phyloP scores from a whole-genome alignment of 2,797 vertebrate genomes.

The Acanthurus leucopareius region DNA sequence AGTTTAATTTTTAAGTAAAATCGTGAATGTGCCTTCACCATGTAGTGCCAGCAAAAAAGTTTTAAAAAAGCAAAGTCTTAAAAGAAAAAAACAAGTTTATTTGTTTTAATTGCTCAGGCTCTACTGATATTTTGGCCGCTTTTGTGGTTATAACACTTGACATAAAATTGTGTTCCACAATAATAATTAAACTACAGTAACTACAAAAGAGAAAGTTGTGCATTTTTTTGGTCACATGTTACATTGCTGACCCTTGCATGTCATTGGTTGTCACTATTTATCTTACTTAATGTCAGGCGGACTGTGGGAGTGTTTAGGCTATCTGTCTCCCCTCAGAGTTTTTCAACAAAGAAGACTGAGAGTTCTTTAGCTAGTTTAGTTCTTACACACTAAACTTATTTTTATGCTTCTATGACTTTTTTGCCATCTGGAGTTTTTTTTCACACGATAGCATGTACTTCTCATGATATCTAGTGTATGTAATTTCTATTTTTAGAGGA shows the following conservation, averaged over 20 bases:
- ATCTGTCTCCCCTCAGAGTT: conserved; percentile 48
- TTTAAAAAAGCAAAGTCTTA: neutral
- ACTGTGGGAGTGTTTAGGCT: conserved; percentile 33
- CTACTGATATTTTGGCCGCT: neutral
- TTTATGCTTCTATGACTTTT: conserved; percentile 44
- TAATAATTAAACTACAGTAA: neutral
- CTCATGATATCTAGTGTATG: conserved; percentile 30
- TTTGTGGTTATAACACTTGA: conserved; percentile 2
- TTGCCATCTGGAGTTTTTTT: conserved; percentile 15
- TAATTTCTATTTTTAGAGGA: conserved; percentile 74
- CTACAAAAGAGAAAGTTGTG: conserved; percentile 10
- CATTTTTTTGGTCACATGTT: neutral
- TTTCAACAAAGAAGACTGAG: conserved; percentile 62
- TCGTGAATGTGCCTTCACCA: neutral
- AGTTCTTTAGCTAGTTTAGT: conserved; percentile 32
- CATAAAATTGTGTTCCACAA: no score
- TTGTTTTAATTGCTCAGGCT: neutral
- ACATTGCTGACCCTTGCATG: conserved; percentile 26
- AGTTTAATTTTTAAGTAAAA: neutral
- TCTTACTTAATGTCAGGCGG: conserved; percentile 56
- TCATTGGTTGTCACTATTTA: conserved; percentile 70
- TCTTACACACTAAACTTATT: conserved; percentile 40
- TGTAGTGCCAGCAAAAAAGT: neutral
- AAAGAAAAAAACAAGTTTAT: neutral
- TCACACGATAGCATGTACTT: conserved; percentile 18